Conservation (phyloP, 2,797 vertebrate species). For the Gambusia yucatana region DNA sequence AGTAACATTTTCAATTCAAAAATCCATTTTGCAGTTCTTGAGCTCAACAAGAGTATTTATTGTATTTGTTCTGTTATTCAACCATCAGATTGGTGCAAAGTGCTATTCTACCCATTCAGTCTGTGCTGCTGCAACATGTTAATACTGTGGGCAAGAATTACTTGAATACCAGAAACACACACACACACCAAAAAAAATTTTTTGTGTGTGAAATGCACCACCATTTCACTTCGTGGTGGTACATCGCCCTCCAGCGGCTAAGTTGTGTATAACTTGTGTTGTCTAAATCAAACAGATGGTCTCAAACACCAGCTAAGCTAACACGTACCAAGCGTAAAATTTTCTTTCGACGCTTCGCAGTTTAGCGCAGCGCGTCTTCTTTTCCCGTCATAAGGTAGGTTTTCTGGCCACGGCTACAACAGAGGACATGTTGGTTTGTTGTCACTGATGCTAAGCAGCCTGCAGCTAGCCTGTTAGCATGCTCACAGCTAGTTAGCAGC, state of each 20-base stretch:
- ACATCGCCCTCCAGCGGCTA: not conserved
- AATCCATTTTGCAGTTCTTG: not conserved
- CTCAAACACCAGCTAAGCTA: not conserved
- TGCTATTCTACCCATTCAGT: no score
- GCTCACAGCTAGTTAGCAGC: not conserved
- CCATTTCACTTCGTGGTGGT: not conserved
- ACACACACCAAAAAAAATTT: not conserved
- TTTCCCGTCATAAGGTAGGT: not conserved
- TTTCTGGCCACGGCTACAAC: not conserved
- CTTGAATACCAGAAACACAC: not conserved
- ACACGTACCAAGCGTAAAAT: not conserved
- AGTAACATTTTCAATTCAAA: not conserved
- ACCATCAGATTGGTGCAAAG: no score
- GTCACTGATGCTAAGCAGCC: not conserved
- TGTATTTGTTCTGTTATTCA: no score
- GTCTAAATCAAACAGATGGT: not conserved
- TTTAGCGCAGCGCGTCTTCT: not conserved
- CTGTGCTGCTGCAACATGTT: no score
- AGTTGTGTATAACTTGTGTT: not conserved
- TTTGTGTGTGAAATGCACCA: no score
- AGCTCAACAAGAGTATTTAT: not conserved
- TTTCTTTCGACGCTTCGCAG: not conserved
- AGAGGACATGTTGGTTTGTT: not conserved
- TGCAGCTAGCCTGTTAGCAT: not conserved
- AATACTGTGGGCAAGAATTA: not conserved